Base-by-base conservation (phyloP, 2,113 vertebrate species). In the Hucho hucho region DNA sequence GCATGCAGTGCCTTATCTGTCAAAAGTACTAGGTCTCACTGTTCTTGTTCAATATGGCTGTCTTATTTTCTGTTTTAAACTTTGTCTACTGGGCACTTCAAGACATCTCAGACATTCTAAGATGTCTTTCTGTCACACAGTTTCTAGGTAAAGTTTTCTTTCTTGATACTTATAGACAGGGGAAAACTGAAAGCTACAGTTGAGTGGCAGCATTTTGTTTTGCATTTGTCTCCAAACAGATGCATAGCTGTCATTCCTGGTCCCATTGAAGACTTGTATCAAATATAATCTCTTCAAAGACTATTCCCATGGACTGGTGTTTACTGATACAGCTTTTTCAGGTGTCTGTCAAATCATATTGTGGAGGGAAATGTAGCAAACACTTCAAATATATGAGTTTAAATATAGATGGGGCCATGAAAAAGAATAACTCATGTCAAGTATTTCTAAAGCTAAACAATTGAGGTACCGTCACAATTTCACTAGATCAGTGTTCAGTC, bases 131-230 rank as follows among this genome's bases (percentile, higher is more conserved):
- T 83, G 67, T 79, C 81, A 76, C 69, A 25, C 11, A 80, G 76
- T 82, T 85, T 87, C 63, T 79, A 77, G 83, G 85, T 84, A 75
- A 81, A 81, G 77, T 83, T 87, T 53, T 89, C 75, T 72, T 22
- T 64, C 69, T 81, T 81, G 76, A 85, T 85, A 80, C 84, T 73
- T 83, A 84, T 71, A 89, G 87, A 81, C 81, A 74, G 80, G 81
- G 77, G 82, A 73, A 65, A 73, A 86, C 85, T 70, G 81, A 77
- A 87, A 82, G 81, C 77, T 67, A 75, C 70, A 76, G 84, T 84
- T 91, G 90, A 93, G 89, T 92, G 93, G 90, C 91, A 91, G 91
- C 83, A 87, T 91, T 92, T 94, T 93, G 90, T 91, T 91, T 91
- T 89, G 85, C 83, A 85, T 89, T 86, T 88, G 89, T 92, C 88